Base-by-base conservation (phyloP, 2,797 vertebrate species). In the Lagodon rhomboides region DNA sequence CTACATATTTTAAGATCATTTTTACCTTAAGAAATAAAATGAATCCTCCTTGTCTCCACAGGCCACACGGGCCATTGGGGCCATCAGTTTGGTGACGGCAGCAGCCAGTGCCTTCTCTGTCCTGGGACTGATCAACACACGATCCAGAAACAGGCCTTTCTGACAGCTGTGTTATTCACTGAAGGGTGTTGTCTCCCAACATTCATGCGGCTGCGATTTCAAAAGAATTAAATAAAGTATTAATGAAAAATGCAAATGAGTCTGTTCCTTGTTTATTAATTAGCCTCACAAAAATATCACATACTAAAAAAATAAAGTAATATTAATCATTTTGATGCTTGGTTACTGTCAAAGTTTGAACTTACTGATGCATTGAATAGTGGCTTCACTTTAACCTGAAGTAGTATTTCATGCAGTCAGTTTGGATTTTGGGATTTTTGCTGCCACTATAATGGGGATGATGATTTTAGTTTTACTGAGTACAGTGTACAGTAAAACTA, bases 21-120 rank as follows among this genome's bases (percentile, higher is more conserved):
- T 38, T 38, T 38, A 38, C 34, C 8, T 38, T 11, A 11, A 38
- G 38, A 38, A 38, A 38, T 38, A 38, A 38, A 38, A 38, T 38
- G 38, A 38, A 38, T 63, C 72, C 41, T 69, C 25, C 75, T 82
- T 79, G 47, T 92, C 73, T 87, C 77, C 65, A 44, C 92, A 96
- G 95, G 95, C 95, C 54, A 95, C 95, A 3, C 86, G 95, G 63
- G 95, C 95, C 71, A 95, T 96, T 54, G 95, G 95, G 23, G 95
- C 95, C 80, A 95, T 96, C 87, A 94, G 94, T 91, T 84, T 96
- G 91, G 92, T 96, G 89, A 95, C 95, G 1, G 95, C 95, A 23
- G 95, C 95, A 83, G 95, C 95, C 44, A 96, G 96, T 73, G 95
- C 96, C 71, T 95, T 95, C 91, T 96, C 96, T 43, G 92, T 95